These are phyloP conservation scores for Paradoxurus hermaphroditus DNA, from an alignment of 2,113 vertebrate genomes.

Conservation along the genomic window DNA sequence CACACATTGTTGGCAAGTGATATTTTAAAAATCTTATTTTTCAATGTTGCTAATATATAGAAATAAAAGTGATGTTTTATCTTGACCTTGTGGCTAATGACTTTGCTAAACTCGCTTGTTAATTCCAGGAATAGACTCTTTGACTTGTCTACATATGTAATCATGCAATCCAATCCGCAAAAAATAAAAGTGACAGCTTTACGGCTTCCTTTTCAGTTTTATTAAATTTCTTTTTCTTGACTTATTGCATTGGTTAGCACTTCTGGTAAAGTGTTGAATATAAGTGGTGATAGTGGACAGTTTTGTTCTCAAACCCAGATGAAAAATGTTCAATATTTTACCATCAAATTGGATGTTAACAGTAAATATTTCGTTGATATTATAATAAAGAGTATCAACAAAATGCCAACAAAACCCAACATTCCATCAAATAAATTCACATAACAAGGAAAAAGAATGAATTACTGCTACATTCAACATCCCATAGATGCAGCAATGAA, in stretches of 20 bases:
- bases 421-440: not conserved
- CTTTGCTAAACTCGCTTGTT: not conserved
- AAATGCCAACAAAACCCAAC: not conserved
- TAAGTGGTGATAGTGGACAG: not conserved
- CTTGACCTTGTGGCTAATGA: not conserved
- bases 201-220: not conserved
- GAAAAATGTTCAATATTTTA: not conserved
- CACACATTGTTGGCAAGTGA: not conserved
- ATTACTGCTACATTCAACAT: not conserved
- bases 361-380: not conserved
- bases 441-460: not conserved
- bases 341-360: not conserved
- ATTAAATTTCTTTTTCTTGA: conserved; percentile 12
- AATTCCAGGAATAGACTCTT: not conserved
- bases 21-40: conserved; percentile 7
- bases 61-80: conserved; percentile 1
- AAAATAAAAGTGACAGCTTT: not conserved
- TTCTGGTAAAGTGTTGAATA: not conserved
- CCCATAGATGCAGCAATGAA: not conserved
- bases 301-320: conserved; percentile 1
- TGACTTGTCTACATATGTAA: not conserved
- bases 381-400: not conserved
- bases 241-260: not conserved
- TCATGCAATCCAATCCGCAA: not conserved
- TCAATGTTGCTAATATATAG: not conserved